These are phyloP conservation scores for Microplitis manilae DNA, from an alignment of 2,888 invertebrate genomes.

Conservation along the genomic window DNA sequence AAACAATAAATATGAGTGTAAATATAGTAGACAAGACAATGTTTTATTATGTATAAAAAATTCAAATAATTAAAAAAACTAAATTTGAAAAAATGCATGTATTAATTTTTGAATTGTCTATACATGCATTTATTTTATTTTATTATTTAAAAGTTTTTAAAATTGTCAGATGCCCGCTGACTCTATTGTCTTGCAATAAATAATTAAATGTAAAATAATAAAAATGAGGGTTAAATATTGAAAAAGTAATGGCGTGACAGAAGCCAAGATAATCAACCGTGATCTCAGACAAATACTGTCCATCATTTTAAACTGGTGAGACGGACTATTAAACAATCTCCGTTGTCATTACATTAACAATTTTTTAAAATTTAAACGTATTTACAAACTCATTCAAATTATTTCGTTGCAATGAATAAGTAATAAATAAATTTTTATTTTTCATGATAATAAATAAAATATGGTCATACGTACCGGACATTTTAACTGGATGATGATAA, in stretches of 20 bases:
- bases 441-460: not conserved
- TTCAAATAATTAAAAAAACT: no score
- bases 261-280: constrained; percentile 67
- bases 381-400: not conserved
- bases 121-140: no score
- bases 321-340: constrained; percentile 50
- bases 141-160: no score
- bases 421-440: not conserved
- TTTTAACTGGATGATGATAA: not conserved
- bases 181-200: not conserved
- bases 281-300: constrained; percentile 62
- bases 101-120: no score
- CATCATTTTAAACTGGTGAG: constrained; percentile 55
- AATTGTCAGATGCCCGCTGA: not conserved
- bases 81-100: no score
- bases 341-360: not conserved
- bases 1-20: not conserved
- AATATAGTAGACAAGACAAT: no score
- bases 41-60: no score
- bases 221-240: constrained; percentile 57
- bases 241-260: constrained; percentile 66
- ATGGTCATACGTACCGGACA: not conserved
- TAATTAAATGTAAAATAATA: not conserved
- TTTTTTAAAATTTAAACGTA: not conserved
- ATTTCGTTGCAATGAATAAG: not conserved